Evolutionary conservation across 2,888 invertebrate genomes (phyloP).

Genomic region (Pollenia labialis): DNA sequence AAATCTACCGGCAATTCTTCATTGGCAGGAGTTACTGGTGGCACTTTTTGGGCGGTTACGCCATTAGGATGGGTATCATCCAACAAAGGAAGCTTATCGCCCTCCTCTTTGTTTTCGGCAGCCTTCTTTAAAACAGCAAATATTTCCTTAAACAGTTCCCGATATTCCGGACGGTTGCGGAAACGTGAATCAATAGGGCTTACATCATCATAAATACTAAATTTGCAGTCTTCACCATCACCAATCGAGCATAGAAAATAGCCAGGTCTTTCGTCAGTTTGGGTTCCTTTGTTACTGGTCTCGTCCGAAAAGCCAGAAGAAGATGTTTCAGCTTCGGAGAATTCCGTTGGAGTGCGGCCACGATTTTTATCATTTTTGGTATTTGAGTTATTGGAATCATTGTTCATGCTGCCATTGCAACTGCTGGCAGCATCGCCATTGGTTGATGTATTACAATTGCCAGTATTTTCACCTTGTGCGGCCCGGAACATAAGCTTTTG

Average conservation of each 20-base stretch:
- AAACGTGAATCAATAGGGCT: constrained; percentile 92
- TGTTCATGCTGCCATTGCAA: constrained; percentile 72
- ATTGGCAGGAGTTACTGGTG: constrained; percentile 88
- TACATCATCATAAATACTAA: constrained; percentile 93
- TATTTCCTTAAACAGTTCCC: constrained; percentile 92
- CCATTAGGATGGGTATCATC: constrained; percentile 86
- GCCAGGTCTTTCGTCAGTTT: constrained; percentile 92
- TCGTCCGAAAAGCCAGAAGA: constrained; percentile 94
- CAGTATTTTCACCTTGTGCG: constrained; percentile 52
- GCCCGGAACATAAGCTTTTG: constrained; percentile 73
- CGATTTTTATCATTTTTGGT: constrained; percentile 81
- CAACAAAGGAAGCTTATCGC: constrained; percentile 89
- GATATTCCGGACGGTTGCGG: constrained; percentile 92
- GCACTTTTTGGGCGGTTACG: constrained; percentile 84
- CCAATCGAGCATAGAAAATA: constrained; percentile 93
- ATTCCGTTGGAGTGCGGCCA: constrained; percentile 91
- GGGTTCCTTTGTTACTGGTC: constrained; percentile 92
- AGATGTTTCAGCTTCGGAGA: constrained; percentile 93
- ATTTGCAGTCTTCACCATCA: constrained; percentile 93
- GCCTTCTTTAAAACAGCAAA: constrained; percentile 93
- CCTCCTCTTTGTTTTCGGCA: constrained; percentile 92
- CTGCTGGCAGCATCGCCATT: constrained; percentile 79
- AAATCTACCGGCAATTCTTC: constrained; percentile 87
- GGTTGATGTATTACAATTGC: constrained; percentile 55
- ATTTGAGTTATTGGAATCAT: constrained; percentile 60